Base-by-base conservation (phyloP, 2,888 invertebrate species). In the Ischnus inquisitorius region DNA sequence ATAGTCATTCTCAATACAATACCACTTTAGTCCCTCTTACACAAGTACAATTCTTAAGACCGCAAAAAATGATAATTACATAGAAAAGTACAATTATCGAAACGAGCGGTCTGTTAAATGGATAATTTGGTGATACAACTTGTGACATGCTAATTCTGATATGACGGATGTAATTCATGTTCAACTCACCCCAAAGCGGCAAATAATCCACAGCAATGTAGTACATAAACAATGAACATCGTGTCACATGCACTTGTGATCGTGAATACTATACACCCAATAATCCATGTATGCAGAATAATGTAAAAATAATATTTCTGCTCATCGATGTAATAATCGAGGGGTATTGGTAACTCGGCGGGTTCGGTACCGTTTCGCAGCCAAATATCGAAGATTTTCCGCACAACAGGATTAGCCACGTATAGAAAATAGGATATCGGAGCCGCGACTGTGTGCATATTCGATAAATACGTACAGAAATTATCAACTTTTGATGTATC, bases 221-320 rank as follows among this genome's bases (percentile, higher is more conserved):
- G 19, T n/a, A 64, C 75, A 48, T 60, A 60, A 19, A 64, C 41
- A n/a, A 62, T 64, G 16, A 34, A 34, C 34, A 34, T 34, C 10
- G 25, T 8, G 1, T 60, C 60, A 39, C 39, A 41, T 19, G 64
- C 34, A 12, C 3, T 64, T 14, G 3, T 43, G 14, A 67, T 68
- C 10, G 43, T 19, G 28, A 74, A 4, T 1, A 74, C 16, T 43
- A 68, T 51, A 1, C 72, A 54, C 22, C 57, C 22, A 34, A 67
- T 60, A 3, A 78, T 16, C 25, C 68, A 82, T 4, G 43, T 74
- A n/a, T 43, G 78, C n/a, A 16, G 25, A n/a, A 82, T 78, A 1
- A 82, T 43, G 51, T 78, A 69, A 74, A 74, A 74, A 68, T 82
- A 82, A 43, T 79, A 79, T 64, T 83, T 75, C 28, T 83, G 79